Evolutionary conservation across 2,113 vertebrate species (phyloP).

Genomic region (Anseranas semipalmata): DNA sequence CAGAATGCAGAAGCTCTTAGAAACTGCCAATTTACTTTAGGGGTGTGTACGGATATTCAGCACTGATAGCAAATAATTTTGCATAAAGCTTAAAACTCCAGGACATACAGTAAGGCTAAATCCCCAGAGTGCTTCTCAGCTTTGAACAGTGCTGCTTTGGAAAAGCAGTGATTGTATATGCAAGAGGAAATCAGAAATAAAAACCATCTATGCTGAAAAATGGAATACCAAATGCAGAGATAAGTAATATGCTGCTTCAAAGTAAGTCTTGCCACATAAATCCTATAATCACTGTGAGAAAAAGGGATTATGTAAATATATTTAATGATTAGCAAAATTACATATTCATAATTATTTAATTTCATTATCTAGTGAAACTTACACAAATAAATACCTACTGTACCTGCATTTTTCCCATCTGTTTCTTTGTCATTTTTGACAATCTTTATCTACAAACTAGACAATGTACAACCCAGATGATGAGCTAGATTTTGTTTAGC

Average conservation of each 20-base stretch:
- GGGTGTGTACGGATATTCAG: background rate
- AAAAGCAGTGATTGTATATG: constrained; percentile 45
- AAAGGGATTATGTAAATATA: constrained; percentile 65
- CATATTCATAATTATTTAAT: constrained; percentile 55
- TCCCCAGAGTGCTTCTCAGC: constrained; percentile 40
- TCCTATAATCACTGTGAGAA: constrained; percentile 54
- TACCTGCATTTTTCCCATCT: background rate
- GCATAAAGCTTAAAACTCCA: constrained; percentile 55
- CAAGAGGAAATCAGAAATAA: constrained; percentile 54
- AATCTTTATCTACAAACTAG: background rate
- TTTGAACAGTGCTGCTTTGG: constrained; percentile 44
- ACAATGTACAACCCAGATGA: background rate
- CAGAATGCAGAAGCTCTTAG: background rate
- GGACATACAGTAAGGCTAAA: constrained; percentile 14
- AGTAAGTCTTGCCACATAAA: constrained; percentile 52
- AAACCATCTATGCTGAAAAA: constrained; percentile 16
- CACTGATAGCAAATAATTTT: constrained; percentile 60
- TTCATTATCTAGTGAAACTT: constrained; percentile 41
- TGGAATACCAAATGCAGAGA: constrained; percentile 52
- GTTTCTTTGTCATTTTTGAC: background rate
- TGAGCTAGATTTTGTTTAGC: background rate
- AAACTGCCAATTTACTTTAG: constrained; percentile 38
- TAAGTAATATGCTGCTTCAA: constrained; percentile 59
- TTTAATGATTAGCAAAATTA: constrained; percentile 53
- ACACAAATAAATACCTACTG: constrained; percentile 14